Evolutionary conservation across 2,888 invertebrate genomes (phyloP).

Genomic region (Microdon myrmicae): DNA sequence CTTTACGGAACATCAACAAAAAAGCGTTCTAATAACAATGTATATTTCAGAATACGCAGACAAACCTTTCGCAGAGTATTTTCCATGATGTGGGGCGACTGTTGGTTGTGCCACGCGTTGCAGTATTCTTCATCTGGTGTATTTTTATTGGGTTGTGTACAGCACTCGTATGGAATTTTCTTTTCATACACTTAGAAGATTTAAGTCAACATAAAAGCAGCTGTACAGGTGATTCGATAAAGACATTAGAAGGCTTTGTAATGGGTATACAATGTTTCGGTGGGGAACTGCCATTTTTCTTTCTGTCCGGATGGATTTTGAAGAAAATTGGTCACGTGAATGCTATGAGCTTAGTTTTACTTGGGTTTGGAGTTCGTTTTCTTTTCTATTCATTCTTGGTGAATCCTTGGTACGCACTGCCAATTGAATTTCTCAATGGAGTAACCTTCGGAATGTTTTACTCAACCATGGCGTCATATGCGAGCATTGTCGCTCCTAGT

Average conservation of each 20-base stretch:
- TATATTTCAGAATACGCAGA: slow-evolving; percentile 73
- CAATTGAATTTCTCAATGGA: slow-evolving; percentile 88
- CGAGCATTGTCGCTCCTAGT: slow-evolving; percentile 82
- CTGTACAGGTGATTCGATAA: slow-evolving; percentile 71
- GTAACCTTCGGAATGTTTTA: slow-evolving; percentile 89
- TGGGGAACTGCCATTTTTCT: slow-evolving; percentile 89
- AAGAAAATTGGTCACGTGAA: slow-evolving; percentile 83
- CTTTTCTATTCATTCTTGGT: slow-evolving; percentile 81
- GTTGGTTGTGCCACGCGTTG: slow-evolving; percentile 73
- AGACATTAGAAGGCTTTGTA: slow-evolving; percentile 78
- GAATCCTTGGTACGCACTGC: slow-evolving; percentile 86
- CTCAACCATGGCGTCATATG: slow-evolving; percentile 89
- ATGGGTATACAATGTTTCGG: slow-evolving; percentile 83
- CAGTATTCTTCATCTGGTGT: slow-evolving; percentile 83
- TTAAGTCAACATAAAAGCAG: slow-evolving; percentile 67
- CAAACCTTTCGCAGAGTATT: slow-evolving; percentile 75
- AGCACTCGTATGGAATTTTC: slow-evolving; percentile 86
- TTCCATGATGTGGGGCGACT: slow-evolving; percentile 76
- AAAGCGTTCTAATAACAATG: background rate
- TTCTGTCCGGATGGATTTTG: slow-evolving; percentile 80
- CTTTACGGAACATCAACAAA: background rate
- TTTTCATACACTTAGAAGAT: slow-evolving; percentile 87
- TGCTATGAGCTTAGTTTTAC: slow-evolving; percentile 84
- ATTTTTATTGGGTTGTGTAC: slow-evolving; percentile 85
- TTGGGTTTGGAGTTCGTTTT: slow-evolving; percentile 83